phyloP scores from a whole-genome alignment of 2,888 invertebrate species.

The Mimas tiliae region DNA sequence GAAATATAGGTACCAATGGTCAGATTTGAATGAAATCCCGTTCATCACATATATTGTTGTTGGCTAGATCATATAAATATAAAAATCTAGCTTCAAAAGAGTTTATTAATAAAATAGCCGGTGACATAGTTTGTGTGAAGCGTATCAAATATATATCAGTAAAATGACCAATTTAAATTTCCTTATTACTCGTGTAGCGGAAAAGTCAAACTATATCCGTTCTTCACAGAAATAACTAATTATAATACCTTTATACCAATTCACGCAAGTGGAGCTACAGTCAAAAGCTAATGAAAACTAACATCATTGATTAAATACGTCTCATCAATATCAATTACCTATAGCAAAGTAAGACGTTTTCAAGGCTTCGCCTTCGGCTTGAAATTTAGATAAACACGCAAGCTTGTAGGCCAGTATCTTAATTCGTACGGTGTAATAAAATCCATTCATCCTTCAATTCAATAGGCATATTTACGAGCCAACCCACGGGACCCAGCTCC shows the following conservation, averaged over 20 bases:
- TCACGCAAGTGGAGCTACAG: too few species aligned
- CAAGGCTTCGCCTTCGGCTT: background rate
- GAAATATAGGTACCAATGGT: too few species aligned
- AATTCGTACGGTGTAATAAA: conserved; percentile 14
- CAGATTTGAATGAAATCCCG: too few species aligned
- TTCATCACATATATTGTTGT: too few species aligned
- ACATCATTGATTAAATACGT: too few species aligned
- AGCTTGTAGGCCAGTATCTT: conserved; percentile 5
- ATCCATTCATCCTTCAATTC: conserved; percentile 26
- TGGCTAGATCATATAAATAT: too few species aligned
- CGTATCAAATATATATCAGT: background rate
- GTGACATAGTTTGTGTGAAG: background rate
- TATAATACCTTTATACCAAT: too few species aligned
- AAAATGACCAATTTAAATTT: background rate
- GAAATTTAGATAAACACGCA: conserved; percentile 4
- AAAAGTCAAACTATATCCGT: too few species aligned
- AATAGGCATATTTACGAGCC: conserved; percentile 24
- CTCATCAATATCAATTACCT: background rate
- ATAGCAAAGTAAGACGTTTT: background rate
- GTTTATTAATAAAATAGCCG: background rate
- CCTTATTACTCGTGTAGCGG: too few species aligned
- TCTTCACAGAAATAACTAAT: too few species aligned
- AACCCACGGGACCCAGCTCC: background rate
- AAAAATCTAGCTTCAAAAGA: too few species aligned
- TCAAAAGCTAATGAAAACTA: too few species aligned